A percentile compares a stretch with the other conserved stretches of the same genome.
Evolutionary conservation across 92 coral and sea anemone genomes (phyloP).

Genomic region (Virgularia gustaviana): DNA sequence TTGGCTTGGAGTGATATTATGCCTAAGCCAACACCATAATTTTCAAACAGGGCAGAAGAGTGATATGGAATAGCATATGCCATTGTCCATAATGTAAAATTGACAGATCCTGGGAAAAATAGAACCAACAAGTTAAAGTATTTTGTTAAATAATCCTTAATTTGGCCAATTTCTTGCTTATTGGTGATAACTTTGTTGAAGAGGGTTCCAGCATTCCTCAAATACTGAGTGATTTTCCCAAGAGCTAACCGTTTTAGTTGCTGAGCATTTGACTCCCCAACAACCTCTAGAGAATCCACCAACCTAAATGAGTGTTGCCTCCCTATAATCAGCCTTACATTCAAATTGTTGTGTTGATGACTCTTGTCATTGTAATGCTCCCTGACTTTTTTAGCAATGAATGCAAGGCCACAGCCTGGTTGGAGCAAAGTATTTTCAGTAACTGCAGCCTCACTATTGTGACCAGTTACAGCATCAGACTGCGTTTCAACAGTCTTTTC

Average conservation of each 20-base stretch:
- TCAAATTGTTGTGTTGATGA: slow-evolving; percentile 41
- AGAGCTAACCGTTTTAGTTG: slow-evolving; percentile 47
- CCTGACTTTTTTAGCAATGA: slow-evolving; percentile 24
- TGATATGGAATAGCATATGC: slow-evolving; percentile 56
- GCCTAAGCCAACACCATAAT: slow-evolving; percentile 42
- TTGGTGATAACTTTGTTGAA: slow-evolving; percentile 39
- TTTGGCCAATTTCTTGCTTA: slow-evolving; percentile 6
- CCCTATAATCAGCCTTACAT: slow-evolving; percentile 45
- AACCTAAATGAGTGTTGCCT: too few relatives aligned
- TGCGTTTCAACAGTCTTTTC: background rate
- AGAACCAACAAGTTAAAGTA: slow-evolving; percentile 32
- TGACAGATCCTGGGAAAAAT: slow-evolving; percentile 33
- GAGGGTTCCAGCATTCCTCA: slow-evolving; percentile 54
- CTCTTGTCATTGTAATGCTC: slow-evolving; percentile 54
- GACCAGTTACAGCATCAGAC: background rate
- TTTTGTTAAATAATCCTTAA: slow-evolving; percentile 14
- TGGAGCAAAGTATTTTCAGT: background rate
- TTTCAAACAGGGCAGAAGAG: slow-evolving; percentile 29
- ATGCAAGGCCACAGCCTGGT: background rate
- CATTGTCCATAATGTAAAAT: slow-evolving; percentile 49
- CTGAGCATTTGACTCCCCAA: slow-evolving; percentile 36
- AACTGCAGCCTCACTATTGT: background rate
- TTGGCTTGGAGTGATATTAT: slow-evolving; percentile 49
- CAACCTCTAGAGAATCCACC: slow-evolving; percentile 25
- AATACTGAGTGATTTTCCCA: slow-evolving; percentile 46